Evolutionary conservation across 2,797 vertebrate species (phyloP), one percentile per base, ranked within the genome.

Genomic region (Lacerta viridis): DNA sequence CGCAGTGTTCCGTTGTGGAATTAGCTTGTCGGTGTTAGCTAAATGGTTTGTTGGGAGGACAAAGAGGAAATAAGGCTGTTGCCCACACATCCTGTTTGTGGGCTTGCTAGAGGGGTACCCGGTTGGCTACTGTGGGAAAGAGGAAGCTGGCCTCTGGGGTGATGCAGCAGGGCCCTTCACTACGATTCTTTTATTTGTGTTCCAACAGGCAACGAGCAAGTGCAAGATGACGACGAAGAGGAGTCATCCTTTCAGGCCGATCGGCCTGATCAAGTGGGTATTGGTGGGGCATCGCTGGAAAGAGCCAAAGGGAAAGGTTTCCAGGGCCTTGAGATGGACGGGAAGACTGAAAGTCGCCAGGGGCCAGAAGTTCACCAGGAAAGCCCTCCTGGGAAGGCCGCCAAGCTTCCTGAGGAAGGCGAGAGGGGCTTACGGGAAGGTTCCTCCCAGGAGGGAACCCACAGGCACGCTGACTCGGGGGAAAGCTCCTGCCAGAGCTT

Each of bases 401-500:
- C 82, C 23, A 88, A 84, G 27, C 75, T 78, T 41, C 61, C 36
- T 74, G 83, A 80, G 71, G 88, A 89, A 27, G 72, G 41, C 7
- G 72, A 80, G 8, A 75, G 68, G 25, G 36, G 66, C 2, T 59
- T 43, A 7, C 46, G 46, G 0, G 82, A 88, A 84, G 27, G n/a
- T 29, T 39, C 83, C 71, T 76, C 76, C 8, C 88, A 81, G 78
- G 88, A 89, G 78, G 88, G 78, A 68, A 46, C 27, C 80, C 71
- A 66, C 61, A 81, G 84, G 61, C 84, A n/a, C 8, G 25, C 29
- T 2, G 27, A 85, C 61, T 82, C 88, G 3, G 84, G 88, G 78
- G 88, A 89, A 76, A 86, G 78, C 72, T 81, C 88, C 71, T n/a
- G 88, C 20, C 84, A 68, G 59, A 85, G 83, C 25, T 82, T 89